Percentiles rank a stretch among this genome's conserved stretches.
phyloP scores from a whole-genome alignment of 2,888 invertebrate genomes.

The Lasioglossum vierecki region DNA sequence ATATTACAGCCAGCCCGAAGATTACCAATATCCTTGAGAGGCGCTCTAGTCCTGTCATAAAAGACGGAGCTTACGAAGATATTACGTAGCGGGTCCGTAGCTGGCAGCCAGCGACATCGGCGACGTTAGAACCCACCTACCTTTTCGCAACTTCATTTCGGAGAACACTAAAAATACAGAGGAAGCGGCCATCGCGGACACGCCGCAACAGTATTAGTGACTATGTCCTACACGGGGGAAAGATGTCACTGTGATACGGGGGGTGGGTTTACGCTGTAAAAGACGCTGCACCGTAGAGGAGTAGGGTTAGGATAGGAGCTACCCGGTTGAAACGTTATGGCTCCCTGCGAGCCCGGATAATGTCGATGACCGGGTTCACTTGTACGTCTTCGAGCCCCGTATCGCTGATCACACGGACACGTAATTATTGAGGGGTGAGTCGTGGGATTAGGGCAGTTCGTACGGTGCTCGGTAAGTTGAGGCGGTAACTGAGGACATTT shows the following conservation, averaged over 20 bases:
- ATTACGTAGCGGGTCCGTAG: slow-evolving; percentile 78
- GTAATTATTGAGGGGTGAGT: slow-evolving; percentile 30
- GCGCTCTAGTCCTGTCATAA: slow-evolving; percentile 83
- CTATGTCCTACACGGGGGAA: slow-evolving; percentile 21
- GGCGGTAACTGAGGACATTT: background rate
- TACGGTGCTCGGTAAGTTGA: background rate
- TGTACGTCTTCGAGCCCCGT: slow-evolving; percentile 11
- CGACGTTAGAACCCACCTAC: slow-evolving; percentile 69
- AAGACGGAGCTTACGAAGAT: slow-evolving; percentile 83
- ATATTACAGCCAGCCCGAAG: slow-evolving; percentile 83
- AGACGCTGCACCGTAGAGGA: slow-evolving; percentile 38
- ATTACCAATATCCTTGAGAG: slow-evolving; percentile 84
- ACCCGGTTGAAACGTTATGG: slow-evolving; percentile 21
- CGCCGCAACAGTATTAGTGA: slow-evolving; percentile 49
- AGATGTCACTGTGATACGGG: slow-evolving; percentile 36
- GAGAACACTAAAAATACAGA: slow-evolving; percentile 72
- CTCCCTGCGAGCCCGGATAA: background rate
- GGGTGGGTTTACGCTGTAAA: slow-evolving; percentile 29
- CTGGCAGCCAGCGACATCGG: slow-evolving; percentile 49
- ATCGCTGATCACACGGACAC: slow-evolving; percentile 18
- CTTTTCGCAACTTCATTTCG: slow-evolving; percentile 82
- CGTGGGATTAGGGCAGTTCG: background rate
- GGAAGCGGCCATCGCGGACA: slow-evolving; percentile 46
- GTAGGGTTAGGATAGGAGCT: slow-evolving; percentile 5
- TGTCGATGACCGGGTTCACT: slow-evolving; percentile 25